Base-by-base conservation (phyloP, 2,113 vertebrate genomes). In the Gobio gobio region DNA sequence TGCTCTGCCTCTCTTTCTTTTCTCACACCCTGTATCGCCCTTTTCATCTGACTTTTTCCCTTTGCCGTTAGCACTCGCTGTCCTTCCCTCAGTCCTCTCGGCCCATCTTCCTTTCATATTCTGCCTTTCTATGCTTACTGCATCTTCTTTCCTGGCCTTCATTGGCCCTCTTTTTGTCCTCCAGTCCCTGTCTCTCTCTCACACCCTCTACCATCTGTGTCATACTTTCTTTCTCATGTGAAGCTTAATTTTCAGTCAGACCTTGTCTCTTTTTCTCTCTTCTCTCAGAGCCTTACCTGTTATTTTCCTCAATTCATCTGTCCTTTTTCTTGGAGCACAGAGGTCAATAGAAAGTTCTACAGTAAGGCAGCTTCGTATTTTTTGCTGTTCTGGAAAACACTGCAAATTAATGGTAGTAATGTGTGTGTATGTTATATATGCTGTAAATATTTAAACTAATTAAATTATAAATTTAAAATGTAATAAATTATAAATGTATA, bases 41-140 rank as follows among this genome's bases (percentile, higher is more conserved):
- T 78, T 70, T 80, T 94, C 93, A 92, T 79, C 83, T 93, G 94
- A 66, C 81, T 45, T 81, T 40, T 83, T 54, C 45, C 82, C 73
- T 43, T n/a, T 59, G 73, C 82, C 81, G 63, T 86, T 78, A 29
- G 43, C 26, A 77, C 63, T n/a, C 33, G 6, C 18, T 70, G 64
- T 85, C 78, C 83, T 82, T 82, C 82, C 54, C 77, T 64, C 29
- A 58, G 33, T 75, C 63, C 79, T 84, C 51, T 72, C 33, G 77
- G 70, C 75, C 76, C 81, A 40, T 75, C 84, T 72, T 56, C 33
- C 59, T 85, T 85, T 47, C 45, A 78, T 73, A 80, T 33, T 72
- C 9, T 85, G 56, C 66, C 43, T 76, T 79, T 33, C 74, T 64
- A 13, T 58, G 59, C 82, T 85, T 83, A 73, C 61, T 24, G 51